Evolutionary conservation across 2,888 invertebrate species (phyloP).

Genomic region (Campopleginae sp.): DNA sequence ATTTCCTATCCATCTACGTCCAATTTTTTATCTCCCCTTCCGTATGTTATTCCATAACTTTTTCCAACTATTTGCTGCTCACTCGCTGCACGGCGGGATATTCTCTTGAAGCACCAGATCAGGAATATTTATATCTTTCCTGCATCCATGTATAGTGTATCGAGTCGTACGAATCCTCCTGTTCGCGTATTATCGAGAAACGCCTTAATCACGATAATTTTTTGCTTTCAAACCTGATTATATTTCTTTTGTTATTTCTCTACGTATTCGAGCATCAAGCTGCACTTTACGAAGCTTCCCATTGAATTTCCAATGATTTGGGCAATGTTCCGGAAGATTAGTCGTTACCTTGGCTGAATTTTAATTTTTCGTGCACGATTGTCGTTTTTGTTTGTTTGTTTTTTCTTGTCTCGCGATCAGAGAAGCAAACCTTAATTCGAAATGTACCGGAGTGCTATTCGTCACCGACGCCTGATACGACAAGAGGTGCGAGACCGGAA

Average conservation of each 20-base stretch:
- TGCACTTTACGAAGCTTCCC: background rate
- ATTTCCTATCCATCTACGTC: constrained; percentile 54
- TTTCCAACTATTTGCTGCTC: background rate
- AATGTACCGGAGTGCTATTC: constrained; percentile 46
- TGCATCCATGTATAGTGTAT: background rate
- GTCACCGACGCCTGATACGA: constrained; percentile 57
- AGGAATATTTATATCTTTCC: background rate
- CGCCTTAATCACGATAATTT: background rate
- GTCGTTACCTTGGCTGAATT: background rate
- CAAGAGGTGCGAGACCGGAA: constrained; percentile 62
- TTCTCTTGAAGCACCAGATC: background rate
- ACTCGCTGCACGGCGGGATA: background rate
- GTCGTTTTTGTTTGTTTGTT: no score
- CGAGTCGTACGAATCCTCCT: background rate
- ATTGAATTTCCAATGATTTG: background rate
- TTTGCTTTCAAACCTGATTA: background rate
- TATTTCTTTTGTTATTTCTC: background rate
- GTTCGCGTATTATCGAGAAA: background rate
- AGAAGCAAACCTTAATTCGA: constrained; percentile 58
- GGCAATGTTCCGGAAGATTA: background rate
- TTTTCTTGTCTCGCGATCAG: constrained; percentile 31
- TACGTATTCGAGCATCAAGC: background rate
- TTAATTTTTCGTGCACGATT: constrained; percentile 1
- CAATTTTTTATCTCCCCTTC: background rate
- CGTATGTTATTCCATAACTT: background rate